These are phyloP conservation scores for Heliconius cydno DNA, from an alignment of 2,888 invertebrate genomes.

Conservation along the genomic window DNA sequence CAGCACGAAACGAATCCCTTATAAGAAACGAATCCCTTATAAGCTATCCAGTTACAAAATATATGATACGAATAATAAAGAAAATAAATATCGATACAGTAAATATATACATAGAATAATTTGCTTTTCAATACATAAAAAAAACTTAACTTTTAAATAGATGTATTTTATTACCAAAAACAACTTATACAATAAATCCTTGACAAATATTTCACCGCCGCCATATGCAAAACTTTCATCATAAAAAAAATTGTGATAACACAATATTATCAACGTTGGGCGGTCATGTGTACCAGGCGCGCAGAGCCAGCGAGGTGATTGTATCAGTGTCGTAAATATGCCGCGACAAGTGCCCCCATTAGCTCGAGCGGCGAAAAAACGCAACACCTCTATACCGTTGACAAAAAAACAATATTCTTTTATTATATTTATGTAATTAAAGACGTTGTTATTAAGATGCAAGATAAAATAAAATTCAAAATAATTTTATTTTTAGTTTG, in stretches of 20 bases:
- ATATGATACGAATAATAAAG: too few species aligned
- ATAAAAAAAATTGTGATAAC: constrained; percentile 32
- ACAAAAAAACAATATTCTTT: constrained; percentile 7
- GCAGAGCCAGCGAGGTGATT: constrained; percentile 50
- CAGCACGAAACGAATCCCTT: background rate
- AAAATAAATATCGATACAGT: too few species aligned
- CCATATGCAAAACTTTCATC: constrained; percentile 4
- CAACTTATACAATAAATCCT: too few species aligned
- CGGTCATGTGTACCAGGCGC: constrained; percentile 47
- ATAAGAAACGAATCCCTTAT: background rate
- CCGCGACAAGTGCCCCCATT: constrained; percentile 75
- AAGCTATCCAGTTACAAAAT: background rate
- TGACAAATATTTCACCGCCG: background rate
- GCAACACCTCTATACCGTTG: constrained; percentile 30
- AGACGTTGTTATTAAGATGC: background rate
- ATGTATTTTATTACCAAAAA: too few species aligned
- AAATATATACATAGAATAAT: too few species aligned
- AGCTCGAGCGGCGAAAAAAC: constrained; percentile 54
- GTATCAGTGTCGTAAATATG: constrained; percentile 76
- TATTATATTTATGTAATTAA: background rate
- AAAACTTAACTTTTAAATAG: too few species aligned
- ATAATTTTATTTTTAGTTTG: too few species aligned
- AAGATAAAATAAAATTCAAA: background rate
- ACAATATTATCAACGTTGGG: constrained; percentile 36
- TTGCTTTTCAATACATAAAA: too few species aligned